Evolutionary conservation across 2,888 invertebrate genomes (phyloP), one percentile per base, ranked within the genome.

Genomic region (Ochropleura leucogaster): DNA sequence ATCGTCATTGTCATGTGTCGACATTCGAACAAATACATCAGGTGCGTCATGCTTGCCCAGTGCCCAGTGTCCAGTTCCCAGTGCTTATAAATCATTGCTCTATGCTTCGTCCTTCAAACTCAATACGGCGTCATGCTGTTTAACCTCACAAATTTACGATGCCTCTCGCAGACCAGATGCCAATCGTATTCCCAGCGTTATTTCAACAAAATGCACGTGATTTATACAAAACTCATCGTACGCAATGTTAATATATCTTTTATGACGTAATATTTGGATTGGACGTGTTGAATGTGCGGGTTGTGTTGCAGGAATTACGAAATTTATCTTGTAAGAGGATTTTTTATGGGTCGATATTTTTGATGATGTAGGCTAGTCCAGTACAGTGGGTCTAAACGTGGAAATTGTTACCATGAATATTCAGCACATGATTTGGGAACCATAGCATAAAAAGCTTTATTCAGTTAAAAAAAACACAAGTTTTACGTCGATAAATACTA

Each of bases 131-230:
- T 93, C 96, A 94, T 94, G 96, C 96, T 96, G 96, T 92, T 95
- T 90, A 89, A 93, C 93, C 91, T 91, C 95, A 95, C 96, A 95
- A 95, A 96, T 96, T 96, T 96, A 96, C 95, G 96, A 95, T 88
- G 93, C 95, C 93, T 92, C 95, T 91, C 94, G 92, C 90, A 92
- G 93, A 92, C 91, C 92, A 94, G 94, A 94, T 94, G 92, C 93
- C 92, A 94, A 95, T 95, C 94, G 93, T 91, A 93, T 92, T 92
- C 92, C 90, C 90, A 91, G 92, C 93, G 94, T 95, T 95, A 95
- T 95, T 96, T 95, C 94, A 94, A 95, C 95, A 95, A 96, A 96
- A 96, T 95, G 94, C 93, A 75, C 92, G 92, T 95, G 95, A 95
- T 95, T 96, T 95, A 96, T 95, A 87, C 87, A 89, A 87, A 86